Percentiles rank a stretch among this genome's conserved stretches.
phyloP scores from a whole-genome alignment of 1,140 invertebrate genomes.

The Drosophila rufa region DNA sequence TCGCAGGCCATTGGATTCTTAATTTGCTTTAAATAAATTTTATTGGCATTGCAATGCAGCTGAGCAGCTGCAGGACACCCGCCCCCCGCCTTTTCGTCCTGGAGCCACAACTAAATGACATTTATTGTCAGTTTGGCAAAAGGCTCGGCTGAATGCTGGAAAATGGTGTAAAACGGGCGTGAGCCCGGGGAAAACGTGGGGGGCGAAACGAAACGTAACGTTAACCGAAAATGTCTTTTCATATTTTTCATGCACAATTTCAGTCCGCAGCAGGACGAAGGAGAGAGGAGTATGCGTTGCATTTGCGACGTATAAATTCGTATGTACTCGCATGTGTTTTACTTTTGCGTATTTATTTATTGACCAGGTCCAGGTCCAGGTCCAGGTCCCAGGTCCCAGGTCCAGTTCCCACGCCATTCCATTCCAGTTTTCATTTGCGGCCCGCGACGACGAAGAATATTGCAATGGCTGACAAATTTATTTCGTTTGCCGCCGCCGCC shows the following conservation, averaged over 20 bases:
- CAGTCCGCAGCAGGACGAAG: slow-evolving; percentile 9
- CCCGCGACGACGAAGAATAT: slow-evolving; percentile 71
- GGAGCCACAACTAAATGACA: slow-evolving; percentile 69
- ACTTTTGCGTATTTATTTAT: slow-evolving; percentile 77
- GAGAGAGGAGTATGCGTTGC: slow-evolving; percentile 14
- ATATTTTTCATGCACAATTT: slow-evolving; percentile 81
- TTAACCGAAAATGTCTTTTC: slow-evolving; percentile 74
- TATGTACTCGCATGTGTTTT: slow-evolving; percentile 27
- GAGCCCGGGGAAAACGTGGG: slow-evolving; percentile 18
- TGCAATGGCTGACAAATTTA: slow-evolving; percentile 82
- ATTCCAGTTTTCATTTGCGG: slow-evolving; percentile 49
- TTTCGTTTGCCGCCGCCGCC: slow-evolving; percentile 71
- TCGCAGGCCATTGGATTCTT: slow-evolving; percentile 63
- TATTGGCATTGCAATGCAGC: slow-evolving; percentile 67
- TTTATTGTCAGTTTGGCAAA: slow-evolving; percentile 72
- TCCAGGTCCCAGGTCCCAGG: slow-evolving; percentile 1
- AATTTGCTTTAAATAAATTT: slow-evolving; percentile 80
- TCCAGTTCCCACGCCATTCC: slow-evolving; percentile 1
- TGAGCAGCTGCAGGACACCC: slow-evolving; percentile 36
- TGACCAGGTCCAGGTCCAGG: slow-evolving; percentile 57
- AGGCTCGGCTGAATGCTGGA: slow-evolving; percentile 2
- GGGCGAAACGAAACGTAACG: slow-evolving; percentile 42
- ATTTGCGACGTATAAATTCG: slow-evolving; percentile 34
- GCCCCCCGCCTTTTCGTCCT: not conserved
- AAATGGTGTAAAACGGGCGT: slow-evolving; percentile 11